Evolutionary conservation across 2,888 invertebrate species (phyloP), one percentile per base, ranked within the genome.

Genomic region (Lobophora halterata): DNA sequence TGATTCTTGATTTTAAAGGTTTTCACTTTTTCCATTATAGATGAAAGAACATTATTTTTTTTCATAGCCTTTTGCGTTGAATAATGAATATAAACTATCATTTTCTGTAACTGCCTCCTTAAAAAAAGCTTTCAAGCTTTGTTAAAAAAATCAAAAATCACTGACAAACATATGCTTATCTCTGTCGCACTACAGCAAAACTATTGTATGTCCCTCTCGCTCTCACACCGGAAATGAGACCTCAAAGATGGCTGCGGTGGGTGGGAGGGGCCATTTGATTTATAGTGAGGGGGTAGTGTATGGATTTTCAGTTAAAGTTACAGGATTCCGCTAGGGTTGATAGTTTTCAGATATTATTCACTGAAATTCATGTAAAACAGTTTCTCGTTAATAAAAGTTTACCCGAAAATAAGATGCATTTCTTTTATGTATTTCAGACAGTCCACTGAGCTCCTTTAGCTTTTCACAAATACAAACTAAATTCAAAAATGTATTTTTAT

Each of bases 161-260:
- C 58, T 49, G 54, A 57, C 52, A 55, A 53, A 58, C 45, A 32
- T 42, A 38, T 40, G 44, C 6, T 50, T 8, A 37, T 61, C 69
- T 46, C 58, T 11, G 29, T 70, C 55, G 6, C 46, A 30, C 64
- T n/a, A 26, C 33, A n/a, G 12, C 20, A 46, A 59, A 65, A 73
- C 64, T 65, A 62, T 63, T 31, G 32, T 54, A 42, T 49, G 23
- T 21, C 57, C 36, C 28, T 74, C 71, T 55, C 69, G 56, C 56
- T 62, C 67, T 50, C 66, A 43, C 68, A 55, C 70, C 81, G 85
- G 83, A 82, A 78, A 62, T 85, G 79, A 81, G 79, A 79, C 67
- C 70, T 85, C 85, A 86, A 86, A 86, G 80, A 86, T 86, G 86
- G 86, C 82, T 78, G 80, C 86, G 77, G 75, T 74, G 71, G 80